phyloP scores from a whole-genome alignment of 2,888 invertebrate genomes.

The Leptopilina syphax region DNA sequence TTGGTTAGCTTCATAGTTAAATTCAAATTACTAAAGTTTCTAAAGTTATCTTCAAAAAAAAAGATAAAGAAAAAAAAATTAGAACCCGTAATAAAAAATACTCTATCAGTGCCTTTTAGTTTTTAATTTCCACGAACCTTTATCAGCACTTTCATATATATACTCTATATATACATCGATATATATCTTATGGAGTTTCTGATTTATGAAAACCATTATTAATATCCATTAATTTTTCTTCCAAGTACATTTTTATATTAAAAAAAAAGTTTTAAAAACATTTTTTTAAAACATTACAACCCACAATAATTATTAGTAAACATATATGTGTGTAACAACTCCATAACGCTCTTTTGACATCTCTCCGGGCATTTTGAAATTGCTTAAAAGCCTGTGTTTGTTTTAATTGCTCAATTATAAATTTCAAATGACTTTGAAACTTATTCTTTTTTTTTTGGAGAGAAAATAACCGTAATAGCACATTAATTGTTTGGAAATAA shows the following conservation, averaged over 20 bases:
- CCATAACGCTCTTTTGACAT: slow-evolving; percentile 1
- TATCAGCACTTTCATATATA: background rate
- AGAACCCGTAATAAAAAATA: background rate
- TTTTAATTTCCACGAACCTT: background rate
- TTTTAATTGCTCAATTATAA: slow-evolving; percentile 14
- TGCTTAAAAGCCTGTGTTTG: slow-evolving; percentile 17
- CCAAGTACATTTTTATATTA: background rate
- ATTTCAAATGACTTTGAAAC: background rate
- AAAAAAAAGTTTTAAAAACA: background rate
- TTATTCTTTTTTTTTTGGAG: background rate
- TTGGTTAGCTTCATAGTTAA: slow-evolving; percentile 18
- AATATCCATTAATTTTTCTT: background rate
- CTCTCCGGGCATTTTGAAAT: background rate
- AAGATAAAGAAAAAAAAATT: no score
- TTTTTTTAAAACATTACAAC: background rate
- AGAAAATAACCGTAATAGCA: background rate
- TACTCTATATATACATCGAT: background rate
- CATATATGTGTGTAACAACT: no score
- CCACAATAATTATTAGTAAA: background rate
- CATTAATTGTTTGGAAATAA: background rate
- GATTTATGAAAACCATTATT: slow-evolving; percentile 5
- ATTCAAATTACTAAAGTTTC: slow-evolving; percentile 17
- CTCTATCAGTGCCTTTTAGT: slow-evolving; percentile 13
- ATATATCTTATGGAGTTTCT: background rate
- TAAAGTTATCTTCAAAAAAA: background rate